A percentile compares a stretch with the other conserved stretches of the same genome.
Evolutionary conservation across 2,888 invertebrate genomes (phyloP).

Genomic region (Drosophila ustulata): DNA sequence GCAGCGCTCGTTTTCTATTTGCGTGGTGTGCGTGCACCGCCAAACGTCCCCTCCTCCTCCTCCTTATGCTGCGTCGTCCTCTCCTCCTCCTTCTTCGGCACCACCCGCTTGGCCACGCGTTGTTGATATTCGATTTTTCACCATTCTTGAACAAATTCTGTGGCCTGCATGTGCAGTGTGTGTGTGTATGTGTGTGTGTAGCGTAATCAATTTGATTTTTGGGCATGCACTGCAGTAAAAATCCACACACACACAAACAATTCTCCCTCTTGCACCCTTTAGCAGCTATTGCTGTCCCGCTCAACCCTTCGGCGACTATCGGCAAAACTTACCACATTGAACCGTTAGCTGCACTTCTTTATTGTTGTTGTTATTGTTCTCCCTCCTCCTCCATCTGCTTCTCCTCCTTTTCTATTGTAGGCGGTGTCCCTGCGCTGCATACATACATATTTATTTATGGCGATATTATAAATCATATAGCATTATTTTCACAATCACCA

Average conservation of each 20-base stretch:
- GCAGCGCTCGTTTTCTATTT: conserved; percentile 44
- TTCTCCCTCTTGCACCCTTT: not conserved
- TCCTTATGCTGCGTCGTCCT: conserved; percentile 1
- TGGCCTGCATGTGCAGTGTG: conserved; percentile 31
- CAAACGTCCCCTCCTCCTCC: conserved; percentile 6
- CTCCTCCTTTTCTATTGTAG: conserved; percentile 35
- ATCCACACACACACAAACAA: not conserved
- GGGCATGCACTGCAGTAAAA: conserved; percentile 31
- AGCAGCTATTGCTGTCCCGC: not conserved
- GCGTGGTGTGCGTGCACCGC: conserved; percentile 47
- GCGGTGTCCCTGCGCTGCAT: conserved; percentile 51
- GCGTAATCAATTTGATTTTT: conserved; percentile 50
- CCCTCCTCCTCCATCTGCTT: conserved; percentile 10
- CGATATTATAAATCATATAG: not conserved
- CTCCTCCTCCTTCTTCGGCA: conserved; percentile 15
- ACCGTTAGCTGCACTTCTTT: conserved; percentile 16
- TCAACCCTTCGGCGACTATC: conserved; percentile 1
- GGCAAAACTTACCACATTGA: conserved; percentile 44
- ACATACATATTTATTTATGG: conserved; percentile 14
- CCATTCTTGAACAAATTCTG: conserved; percentile 55
- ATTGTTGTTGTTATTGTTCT: conserved; percentile 17
- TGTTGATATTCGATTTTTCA: conserved; percentile 76
- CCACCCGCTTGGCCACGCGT: conserved; percentile 58
- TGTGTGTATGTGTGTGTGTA: conserved; percentile 11
- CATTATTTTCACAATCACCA: not conserved